Evolutionary conservation across 2,113 vertebrate species (phyloP).

Genomic region (Odontesthes bonariensis): DNA sequence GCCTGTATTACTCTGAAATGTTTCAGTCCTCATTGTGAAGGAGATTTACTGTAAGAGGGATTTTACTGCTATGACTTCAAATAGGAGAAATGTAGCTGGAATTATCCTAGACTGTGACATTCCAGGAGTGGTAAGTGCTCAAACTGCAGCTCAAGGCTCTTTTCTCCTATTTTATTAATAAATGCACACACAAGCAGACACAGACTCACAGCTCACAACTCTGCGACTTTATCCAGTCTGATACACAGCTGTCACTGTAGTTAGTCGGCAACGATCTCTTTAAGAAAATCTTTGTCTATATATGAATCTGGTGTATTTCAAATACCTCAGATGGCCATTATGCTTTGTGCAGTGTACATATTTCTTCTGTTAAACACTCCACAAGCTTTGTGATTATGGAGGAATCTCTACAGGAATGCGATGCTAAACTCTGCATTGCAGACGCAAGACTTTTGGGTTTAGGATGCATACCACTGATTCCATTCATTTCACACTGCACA

Average conservation of each 20-base stretch:
- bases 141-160: slow-evolving; percentile 18
- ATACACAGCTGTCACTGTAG: slow-evolving; percentile 48
- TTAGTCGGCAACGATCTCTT: slow-evolving; percentile 3
- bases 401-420: slow-evolving; percentile 66
- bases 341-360: slow-evolving; percentile 19
- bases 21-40: slow-evolving; percentile 46
- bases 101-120: slow-evolving; percentile 51
- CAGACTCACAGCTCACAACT: slow-evolving; percentile 12
- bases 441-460: slow-evolving; percentile 61
- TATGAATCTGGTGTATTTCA: slow-evolving; percentile 24
- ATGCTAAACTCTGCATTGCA: slow-evolving; percentile 55
- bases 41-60: slow-evolving; percentile 61
- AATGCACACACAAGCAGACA: background rate
- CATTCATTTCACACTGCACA: slow-evolving; percentile 68
- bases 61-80: slow-evolving; percentile 40
- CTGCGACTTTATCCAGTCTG: slow-evolving; percentile 22
- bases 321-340: slow-evolving; percentile 18
- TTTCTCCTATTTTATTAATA: slow-evolving; percentile 62
- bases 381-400: slow-evolving; percentile 48
- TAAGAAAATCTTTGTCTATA: slow-evolving; percentile 7
- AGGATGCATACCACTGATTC: slow-evolving; percentile 74
- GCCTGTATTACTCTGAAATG: slow-evolving; percentile 31
- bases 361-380: slow-evolving; percentile 1
- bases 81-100: slow-evolving; percentile 27
- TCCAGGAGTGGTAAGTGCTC: slow-evolving; percentile 28